phyloP scores from a whole-genome alignment of 2,113 vertebrate genomes.

The Lasiurus borealis region DNA sequence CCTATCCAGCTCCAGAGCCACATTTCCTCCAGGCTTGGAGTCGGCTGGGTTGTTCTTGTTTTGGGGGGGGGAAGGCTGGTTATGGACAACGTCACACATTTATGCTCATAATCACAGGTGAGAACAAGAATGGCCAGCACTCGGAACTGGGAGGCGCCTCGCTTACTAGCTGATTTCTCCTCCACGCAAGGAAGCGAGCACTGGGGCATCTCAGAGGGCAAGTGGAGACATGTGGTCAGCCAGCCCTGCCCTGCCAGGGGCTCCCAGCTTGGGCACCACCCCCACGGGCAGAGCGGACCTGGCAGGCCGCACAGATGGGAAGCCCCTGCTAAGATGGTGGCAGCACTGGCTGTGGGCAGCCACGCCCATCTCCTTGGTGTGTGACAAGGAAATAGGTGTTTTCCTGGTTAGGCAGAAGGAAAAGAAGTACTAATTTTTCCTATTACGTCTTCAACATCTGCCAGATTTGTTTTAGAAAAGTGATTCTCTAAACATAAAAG shows the following conservation, averaged over 20 bases:
- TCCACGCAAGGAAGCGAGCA: background rate
- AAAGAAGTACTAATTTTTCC: background rate
- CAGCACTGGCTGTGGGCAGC: background rate
- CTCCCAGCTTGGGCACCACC: background rate
- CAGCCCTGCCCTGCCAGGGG: background rate
- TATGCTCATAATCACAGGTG: background rate
- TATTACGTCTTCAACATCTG: background rate
- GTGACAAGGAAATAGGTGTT: background rate
- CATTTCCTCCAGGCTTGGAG: background rate
- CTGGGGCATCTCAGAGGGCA: background rate
- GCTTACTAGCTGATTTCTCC: background rate
- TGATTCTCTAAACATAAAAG: background rate
- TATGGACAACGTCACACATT: background rate
- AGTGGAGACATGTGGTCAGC: too few relatives aligned
- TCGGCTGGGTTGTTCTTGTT: accelerated
- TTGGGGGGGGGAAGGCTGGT: accelerated
- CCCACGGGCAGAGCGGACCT: background rate
- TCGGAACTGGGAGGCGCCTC: background rate
- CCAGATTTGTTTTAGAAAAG: background rate
- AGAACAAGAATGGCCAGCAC: background rate
- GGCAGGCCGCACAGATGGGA: background rate
- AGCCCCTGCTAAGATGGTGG: background rate
- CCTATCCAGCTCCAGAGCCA: background rate
- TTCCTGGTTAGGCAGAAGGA: background rate
- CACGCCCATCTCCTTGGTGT: too few relatives aligned